Base-by-base conservation (phyloP, 2,113 vertebrate genomes). In the Taurulus bubalis region DNA sequence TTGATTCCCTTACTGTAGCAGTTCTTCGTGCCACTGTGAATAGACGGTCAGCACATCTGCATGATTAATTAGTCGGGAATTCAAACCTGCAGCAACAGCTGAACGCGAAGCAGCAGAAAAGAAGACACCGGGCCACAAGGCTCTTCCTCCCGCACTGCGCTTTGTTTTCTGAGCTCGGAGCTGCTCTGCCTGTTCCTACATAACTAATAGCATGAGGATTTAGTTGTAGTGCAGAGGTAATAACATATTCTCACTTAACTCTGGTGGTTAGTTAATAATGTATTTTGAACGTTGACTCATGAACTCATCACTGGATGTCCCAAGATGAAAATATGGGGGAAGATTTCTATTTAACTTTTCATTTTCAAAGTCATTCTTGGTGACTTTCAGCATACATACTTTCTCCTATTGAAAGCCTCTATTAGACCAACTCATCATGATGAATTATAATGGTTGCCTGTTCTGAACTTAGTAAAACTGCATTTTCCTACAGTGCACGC, bases 21-120 rank as follows among this genome's bases (percentile, higher is more conserved):
- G 79, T 87, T 87, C 85, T 86, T 67, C 5, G 51, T 58, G 82
- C 77, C 18, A 68, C 84, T 38, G 81, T 53, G 80, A 88, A 83
- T 30, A 86, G 85, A 75, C 38, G 10, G 83, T 92, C 92, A 92
- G 92, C 90, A 92, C 85, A 88, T 90, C 83, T 80, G 85, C 81
- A 49, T 87, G 88, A 90, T 90, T 87, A 91, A 87, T 90, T 85
- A 80, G 85, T 45, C 42, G 8, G 73, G 79, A 86, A 85, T 85
- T 79, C 77, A 87, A 89, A 90, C 71, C 83, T 76, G 85, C 84
- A 85, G 72, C 83, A 80, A 77, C 65, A 76, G 87, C 84, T 71
- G 71, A 89, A 83, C 53, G 28, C 64, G 77, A 77, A 78, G 76
- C 87, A 64, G 74, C 75, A 65, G 65, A 83, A 80, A 66, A 71